phyloP scores from a whole-genome alignment of 2,113 vertebrate species.

The Ophiodon elongatus region DNA sequence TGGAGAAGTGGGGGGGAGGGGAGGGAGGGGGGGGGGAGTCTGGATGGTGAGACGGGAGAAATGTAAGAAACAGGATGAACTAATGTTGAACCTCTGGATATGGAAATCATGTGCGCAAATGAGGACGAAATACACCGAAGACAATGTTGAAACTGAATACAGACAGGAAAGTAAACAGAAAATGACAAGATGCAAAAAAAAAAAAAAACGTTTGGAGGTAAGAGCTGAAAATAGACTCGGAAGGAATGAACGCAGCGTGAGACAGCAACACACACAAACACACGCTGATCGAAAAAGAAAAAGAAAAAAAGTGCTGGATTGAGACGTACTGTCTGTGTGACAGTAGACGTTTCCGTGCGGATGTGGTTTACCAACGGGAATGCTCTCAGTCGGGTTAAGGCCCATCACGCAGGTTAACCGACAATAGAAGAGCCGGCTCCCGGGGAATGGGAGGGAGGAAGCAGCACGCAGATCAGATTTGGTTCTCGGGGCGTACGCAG shows the following conservation, averaged over 20 bases:
- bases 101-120: neutral
- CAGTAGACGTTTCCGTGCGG: neutral
- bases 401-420: constrained; percentile 45
- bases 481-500: constrained; percentile 25
- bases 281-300: too few relatives aligned
- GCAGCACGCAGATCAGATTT: constrained; percentile 43
- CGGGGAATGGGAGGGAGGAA: constrained; percentile 2
- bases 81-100: neutral
- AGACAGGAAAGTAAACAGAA: neutral
- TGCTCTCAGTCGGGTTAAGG: constrained; percentile 27
- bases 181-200: neutral
- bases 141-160: neutral
- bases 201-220: neutral
- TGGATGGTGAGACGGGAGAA: neutral
- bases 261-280: neutral
- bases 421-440: constrained; percentile 16
- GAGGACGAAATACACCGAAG: neutral
- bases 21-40: too few relatives aligned
- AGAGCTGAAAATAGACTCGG: neutral
- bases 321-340: neutral
- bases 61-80: neutral
- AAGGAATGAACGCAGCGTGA: neutral
- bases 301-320: neutral
- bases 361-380: constrained; percentile 14
- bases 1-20: too few relatives aligned